Conservation (phyloP, 2,797 vertebrate species). For the Crocidura indochinensis region DNA sequence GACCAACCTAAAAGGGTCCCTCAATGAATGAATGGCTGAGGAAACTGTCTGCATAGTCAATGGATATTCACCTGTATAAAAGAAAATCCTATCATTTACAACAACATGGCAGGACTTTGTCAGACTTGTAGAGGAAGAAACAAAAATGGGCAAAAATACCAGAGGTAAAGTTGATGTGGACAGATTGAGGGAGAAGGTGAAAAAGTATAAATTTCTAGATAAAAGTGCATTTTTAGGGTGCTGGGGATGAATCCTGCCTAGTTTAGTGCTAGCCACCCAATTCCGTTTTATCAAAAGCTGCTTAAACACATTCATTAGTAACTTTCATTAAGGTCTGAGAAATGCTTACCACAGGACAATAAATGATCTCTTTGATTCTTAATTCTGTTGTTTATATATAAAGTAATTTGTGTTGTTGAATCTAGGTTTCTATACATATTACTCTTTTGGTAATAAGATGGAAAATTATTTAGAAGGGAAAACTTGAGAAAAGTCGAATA, state of each 20-base stretch:
- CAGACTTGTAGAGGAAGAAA: background rate
- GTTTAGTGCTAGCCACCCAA: no score
- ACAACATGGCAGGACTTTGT: background rate
- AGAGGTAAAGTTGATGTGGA: background rate
- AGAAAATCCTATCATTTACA: background rate
- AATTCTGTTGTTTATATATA: no score
- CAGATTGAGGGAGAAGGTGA: background rate
- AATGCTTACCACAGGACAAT: background rate
- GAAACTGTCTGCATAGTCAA: no score
- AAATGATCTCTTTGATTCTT: no score
- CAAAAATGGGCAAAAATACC: background rate
- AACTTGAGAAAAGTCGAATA: background rate
- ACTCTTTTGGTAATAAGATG: background rate
- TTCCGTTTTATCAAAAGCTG: background rate
- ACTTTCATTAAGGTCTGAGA: no score
- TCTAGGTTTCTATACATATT: background rate
- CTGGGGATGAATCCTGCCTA: no score
- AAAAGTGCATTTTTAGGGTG: background rate
- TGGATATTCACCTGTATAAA: background rate
- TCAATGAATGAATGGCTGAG: background rate
- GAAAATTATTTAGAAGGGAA: background rate
- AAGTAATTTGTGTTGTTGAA: no score
- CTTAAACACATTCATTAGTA: background rate
- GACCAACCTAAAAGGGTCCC: background rate
- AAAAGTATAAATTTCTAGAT: background rate